These are phyloP conservation scores for Meiosimyza platycephala DNA, from an alignment of 2,888 invertebrate genomes.

Conservation along the genomic window DNA sequence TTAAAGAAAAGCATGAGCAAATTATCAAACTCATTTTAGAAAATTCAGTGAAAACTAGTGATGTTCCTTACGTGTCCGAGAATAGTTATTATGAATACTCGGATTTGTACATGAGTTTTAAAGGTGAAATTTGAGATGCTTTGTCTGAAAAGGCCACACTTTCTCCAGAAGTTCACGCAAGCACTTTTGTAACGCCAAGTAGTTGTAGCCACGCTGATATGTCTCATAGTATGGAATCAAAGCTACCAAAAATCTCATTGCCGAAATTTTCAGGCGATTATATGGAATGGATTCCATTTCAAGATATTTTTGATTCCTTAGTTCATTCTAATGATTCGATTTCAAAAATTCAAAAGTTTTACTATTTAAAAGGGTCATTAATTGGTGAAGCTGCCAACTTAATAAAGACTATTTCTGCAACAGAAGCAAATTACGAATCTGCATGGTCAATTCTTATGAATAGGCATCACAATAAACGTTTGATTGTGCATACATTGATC, in stretches of 20 bases:
- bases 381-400: constrained; percentile 27
- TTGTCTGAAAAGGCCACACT: neutral
- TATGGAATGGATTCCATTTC: constrained; percentile 19
- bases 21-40: neutral
- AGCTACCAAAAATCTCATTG: constrained; percentile 29
- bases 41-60: neutral
- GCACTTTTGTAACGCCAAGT: neutral
- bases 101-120: constrained; percentile 9
- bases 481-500: constrained; percentile 18
- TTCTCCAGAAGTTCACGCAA: neutral
- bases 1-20: constrained; percentile 1
- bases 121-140: neutral
- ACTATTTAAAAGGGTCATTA: constrained; percentile 24
- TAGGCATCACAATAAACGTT: neutral
- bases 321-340: constrained; percentile 4
- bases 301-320: constrained; percentile 14
- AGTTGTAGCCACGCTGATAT: neutral
- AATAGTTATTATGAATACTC: neutral
- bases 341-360: constrained; percentile 24
- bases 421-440: constrained; percentile 30
- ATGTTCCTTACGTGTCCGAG: constrained; percentile 4
- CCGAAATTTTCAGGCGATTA: too few relatives aligned
- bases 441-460: constrained; percentile 14
- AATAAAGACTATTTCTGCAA: constrained; percentile 27
- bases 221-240: neutral